A percentile compares a stretch with the other conserved stretches of the same genome.
phyloP scores from a whole-genome alignment of 2,113 vertebrate genomes.

The Cricetomys ansorgei region DNA sequence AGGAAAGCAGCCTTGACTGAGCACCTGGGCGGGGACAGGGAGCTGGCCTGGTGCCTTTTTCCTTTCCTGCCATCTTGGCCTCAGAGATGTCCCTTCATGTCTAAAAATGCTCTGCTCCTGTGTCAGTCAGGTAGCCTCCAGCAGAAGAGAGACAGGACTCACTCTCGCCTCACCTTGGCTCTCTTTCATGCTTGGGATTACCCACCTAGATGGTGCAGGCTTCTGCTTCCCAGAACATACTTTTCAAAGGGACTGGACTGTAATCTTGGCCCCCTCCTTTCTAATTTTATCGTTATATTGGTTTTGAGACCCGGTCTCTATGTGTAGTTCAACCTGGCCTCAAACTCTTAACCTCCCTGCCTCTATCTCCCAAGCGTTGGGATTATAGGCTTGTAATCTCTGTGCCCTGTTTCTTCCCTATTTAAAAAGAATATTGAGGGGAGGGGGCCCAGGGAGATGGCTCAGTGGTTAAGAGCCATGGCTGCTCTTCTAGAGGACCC shows the following conservation, averaged over 20 bases:
- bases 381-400: neutral
- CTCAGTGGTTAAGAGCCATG: neutral
- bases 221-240: neutral
- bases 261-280: too few relatives aligned
- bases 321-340: neutral
- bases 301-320: neutral
- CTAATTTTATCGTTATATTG: neutral
- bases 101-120: neutral
- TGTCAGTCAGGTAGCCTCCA: neutral
- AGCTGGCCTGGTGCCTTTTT: neutral
- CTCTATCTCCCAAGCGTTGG: neutral
- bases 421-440: neutral
- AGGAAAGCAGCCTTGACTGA: neutral
- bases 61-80: neutral
- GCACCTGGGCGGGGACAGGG: neutral
- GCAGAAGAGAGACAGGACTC: accelerated
- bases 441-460: neutral
- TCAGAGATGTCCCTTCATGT: neutral
- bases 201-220: accelerated
- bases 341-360: neutral
- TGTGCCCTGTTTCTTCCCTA: neutral
- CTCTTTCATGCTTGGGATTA: neutral
- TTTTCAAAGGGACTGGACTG: neutral
- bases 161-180: accelerated
- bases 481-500: neutral